Percentiles rank a stretch among this genome's conserved stretches.
Evolutionary conservation across 2,113 vertebrate genomes (phyloP).

Genomic region (Atrichornis clamosus): DNA sequence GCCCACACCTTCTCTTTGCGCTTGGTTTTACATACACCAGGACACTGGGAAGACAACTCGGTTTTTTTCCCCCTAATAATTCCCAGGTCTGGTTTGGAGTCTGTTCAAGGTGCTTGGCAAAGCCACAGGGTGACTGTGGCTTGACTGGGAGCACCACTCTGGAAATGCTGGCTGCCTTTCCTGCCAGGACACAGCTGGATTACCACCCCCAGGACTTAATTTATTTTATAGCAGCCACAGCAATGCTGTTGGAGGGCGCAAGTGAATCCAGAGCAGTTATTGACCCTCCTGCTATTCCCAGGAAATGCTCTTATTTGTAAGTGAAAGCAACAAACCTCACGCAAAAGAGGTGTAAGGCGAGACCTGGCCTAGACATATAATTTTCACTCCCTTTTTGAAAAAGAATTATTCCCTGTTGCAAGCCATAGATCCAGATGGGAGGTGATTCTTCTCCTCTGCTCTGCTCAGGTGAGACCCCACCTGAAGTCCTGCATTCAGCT

Average conservation of each 20-base stretch:
- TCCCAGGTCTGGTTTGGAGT: too few species aligned
- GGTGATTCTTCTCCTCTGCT: neutral
- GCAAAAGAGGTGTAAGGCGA: neutral
- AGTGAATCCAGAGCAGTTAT: neutral
- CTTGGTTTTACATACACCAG: neutral
- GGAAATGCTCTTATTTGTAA: neutral
- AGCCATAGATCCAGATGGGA: neutral
- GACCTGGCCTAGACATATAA: neutral
- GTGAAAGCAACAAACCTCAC: neutral
- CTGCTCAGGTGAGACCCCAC: neutral
- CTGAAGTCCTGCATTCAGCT: neutral
- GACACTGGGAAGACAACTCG: neutral
- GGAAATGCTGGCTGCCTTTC: neutral
- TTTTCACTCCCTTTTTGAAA: neutral
- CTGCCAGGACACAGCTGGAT: neutral
- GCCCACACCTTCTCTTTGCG: neutral
- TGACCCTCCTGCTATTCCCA: neutral
- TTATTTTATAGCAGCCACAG: neutral
- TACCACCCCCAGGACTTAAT: neutral
- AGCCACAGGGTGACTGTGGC: neutral
- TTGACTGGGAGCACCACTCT: neutral
- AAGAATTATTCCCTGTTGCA: neutral
- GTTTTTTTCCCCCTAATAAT: rapidly evolving
- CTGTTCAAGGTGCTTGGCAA: neutral
- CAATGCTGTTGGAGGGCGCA: neutral